Evolutionary conservation across 2,113 vertebrate genomes (phyloP), one percentile per base, ranked within the genome.

Genomic region (Trematocara variabile): DNA sequence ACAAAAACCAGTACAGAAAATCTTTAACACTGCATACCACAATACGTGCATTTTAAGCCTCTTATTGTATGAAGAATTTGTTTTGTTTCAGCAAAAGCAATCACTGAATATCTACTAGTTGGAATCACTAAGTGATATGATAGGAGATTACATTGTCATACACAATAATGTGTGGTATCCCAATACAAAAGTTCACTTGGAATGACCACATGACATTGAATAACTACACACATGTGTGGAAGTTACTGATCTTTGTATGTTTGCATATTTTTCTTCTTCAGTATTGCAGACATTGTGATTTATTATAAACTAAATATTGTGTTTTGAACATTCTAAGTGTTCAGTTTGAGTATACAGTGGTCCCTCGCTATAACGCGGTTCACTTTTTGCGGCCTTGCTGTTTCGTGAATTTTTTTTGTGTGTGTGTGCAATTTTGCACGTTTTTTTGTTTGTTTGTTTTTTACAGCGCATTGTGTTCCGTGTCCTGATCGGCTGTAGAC

Each of bases 351-450:
- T 4, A 70, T 14, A 55, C 0, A 55, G 6, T 3, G 54, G 1
- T 55, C 54, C 2, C 54, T 55, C 1, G 1, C 22, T 55, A 5
- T 41, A 41, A 41, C 2, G 11, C 11, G 5, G 11, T 41, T 41
- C 5, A 2, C 11, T 25, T 25, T 55, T 55, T 28, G 53, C 0
- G 1, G 53, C 22, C 6, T 55, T 1, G 11, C 6, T 55, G 3
- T 28, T 55, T 13, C 0, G 3, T 4, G 53, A 22, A 55, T 28
- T 28, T 55, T 0, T 54, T 55, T 7, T 55, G 6, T 55, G 22
- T 0, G 20, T 55, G 53, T 25, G 53, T 55, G 53, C 53, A 55
- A 55, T 25, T 55, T 55, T 25, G 20, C 53, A 54, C 13, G 2
- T 0, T 22, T 53, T 53, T 53, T 53, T 53, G 10, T 20, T 7